Conservation (phyloP, 2,797 vertebrate species). For the Phataginus tetradactyla region DNA sequence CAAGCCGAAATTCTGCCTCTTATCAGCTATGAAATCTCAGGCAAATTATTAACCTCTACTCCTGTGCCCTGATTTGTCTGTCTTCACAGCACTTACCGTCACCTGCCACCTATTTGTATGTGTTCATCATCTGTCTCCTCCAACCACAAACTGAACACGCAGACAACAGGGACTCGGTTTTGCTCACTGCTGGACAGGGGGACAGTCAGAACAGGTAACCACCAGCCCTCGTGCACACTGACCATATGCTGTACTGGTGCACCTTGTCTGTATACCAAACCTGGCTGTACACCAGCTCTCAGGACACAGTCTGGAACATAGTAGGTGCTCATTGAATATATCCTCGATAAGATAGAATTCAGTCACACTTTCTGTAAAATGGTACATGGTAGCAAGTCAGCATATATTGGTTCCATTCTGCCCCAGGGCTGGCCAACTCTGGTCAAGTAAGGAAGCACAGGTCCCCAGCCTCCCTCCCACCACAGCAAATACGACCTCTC, state of each 20-base stretch:
- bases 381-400: background rate
- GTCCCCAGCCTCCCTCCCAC: background rate
- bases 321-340: background rate
- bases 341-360: background rate
- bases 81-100: background rate
- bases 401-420: background rate
- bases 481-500: background rate
- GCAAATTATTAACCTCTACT: background rate
- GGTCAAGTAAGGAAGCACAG: background rate
- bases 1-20: background rate
- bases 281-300: background rate
- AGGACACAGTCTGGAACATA: background rate
- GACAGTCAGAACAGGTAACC: background rate
- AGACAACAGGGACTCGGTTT: background rate
- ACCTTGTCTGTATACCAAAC: background rate
- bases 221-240: background rate
- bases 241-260: rapidly evolving
- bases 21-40: background rate
- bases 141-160: background rate
- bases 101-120: background rate
- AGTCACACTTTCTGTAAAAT: background rate
- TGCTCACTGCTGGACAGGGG: background rate
- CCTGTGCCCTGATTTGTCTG: background rate
- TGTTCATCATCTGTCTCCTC: background rate
- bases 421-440: background rate